phyloP scores from a whole-genome alignment of 2,888 invertebrate genomes.

The Zygogramma bicolorata region DNA sequence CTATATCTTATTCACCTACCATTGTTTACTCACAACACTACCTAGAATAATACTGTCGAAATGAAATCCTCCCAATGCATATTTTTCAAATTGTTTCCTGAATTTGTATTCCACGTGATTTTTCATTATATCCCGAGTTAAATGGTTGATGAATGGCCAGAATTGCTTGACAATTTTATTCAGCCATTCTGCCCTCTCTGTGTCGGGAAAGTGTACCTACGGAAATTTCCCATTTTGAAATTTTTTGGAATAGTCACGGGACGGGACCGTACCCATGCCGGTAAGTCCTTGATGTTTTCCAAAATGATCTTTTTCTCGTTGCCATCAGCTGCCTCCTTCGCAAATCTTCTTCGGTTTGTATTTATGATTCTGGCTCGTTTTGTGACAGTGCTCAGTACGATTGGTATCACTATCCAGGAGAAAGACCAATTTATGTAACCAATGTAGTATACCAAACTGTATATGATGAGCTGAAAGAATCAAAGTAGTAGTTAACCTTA shows the following conservation, averaged over 20 bases:
- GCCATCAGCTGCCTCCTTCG: slow-evolving; percentile 42
- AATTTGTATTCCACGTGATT: slow-evolving; percentile 88
- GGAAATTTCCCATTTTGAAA: background rate
- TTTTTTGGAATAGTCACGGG: background rate
- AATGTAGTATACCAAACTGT: slow-evolving; percentile 45
- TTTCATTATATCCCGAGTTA: slow-evolving; percentile 83
- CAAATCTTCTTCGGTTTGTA: slow-evolving; percentile 39
- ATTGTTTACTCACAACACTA: slow-evolving; percentile 79
- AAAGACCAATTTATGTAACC: slow-evolving; percentile 51
- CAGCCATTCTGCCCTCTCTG: slow-evolving; percentile 95
- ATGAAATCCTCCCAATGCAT: slow-evolving; percentile 89
- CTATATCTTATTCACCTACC: background rate
- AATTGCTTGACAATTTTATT: slow-evolving; percentile 90
- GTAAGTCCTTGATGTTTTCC: slow-evolving; percentile 46
- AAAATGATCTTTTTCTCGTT: slow-evolving; percentile 51
- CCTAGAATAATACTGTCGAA: slow-evolving; percentile 96
- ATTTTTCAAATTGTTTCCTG: slow-evolving; percentile 83
- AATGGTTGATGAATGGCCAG: slow-evolving; percentile 97
- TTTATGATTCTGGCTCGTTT: slow-evolving; percentile 33
- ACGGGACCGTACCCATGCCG: slow-evolving; percentile 50
- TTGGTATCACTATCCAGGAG: slow-evolving; percentile 46
- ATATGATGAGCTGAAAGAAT: slow-evolving; percentile 39
- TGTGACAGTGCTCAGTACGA: slow-evolving; percentile 38
- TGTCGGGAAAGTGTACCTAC: slow-evolving; percentile 91
- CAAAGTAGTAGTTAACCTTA: background rate